Evolutionary conservation across 1,140 invertebrate species (phyloP), one percentile per base, ranked within the genome.

Genomic region (Drosophila mauritiana): DNA sequence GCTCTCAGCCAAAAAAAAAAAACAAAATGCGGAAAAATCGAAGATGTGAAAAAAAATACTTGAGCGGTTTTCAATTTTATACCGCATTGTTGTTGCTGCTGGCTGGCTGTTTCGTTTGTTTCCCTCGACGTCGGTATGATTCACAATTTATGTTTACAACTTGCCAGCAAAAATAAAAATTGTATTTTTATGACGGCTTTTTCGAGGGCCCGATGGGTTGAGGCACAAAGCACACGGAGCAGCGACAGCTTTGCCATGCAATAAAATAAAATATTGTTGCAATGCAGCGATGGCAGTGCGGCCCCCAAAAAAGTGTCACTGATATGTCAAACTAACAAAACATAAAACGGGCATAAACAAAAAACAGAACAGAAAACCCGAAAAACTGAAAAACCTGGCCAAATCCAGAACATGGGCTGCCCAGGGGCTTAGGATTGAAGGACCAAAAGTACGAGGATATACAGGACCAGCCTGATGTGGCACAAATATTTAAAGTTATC

Each of bases 321-420:
- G 83, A 88, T 88, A 88, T 89, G 83, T 88, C 83, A 89, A 88
- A 89, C 84, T 88, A 73, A 77, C 84, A 88, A 83, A 82, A 88
- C 73, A 83, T 83, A 80, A 80, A 88, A 70, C 36, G 80, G 59
- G 58, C 80, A 83, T 69, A 83, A 89, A 80, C 63, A 80, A 89
- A 80, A 8, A 82, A 78, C 59, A 46, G 57, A 46, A 58, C 46
- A 31, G 8, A 48, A 57, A 54, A 45, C 53, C 31, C 25, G 27
- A 48, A 57, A 5, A 27, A 27, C 20, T 22, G 8, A 31, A 31
- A 31, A 31, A 31, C 7, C 7, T 31, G 31, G 7, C 51, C 51
- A 73, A 65, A 74, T 54, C 62, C 39, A 55, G 51, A 52, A 52
- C 45, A 64, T 40, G 39, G 17, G 4, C 27, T 8, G 31, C 25